Base-by-base conservation (phyloP, 2,797 vertebrate species). In the Pelobates cultripes region DNA sequence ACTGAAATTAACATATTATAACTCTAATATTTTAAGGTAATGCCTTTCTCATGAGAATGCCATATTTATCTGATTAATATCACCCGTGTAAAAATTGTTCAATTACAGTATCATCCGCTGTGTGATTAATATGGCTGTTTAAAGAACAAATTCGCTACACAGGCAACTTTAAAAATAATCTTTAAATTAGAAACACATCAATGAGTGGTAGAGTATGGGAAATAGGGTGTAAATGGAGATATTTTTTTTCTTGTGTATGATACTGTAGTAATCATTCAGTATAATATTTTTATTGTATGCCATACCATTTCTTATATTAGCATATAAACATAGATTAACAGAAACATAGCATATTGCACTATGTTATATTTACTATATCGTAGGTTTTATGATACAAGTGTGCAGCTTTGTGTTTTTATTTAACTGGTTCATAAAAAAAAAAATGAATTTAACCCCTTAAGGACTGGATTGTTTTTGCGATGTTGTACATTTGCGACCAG, bases 51-150 rank as follows among this genome's bases (percentile, higher is more conserved):
- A 87, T 87, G 90, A 90, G 90, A 87, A 90, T 88, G 89, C 89
- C 88, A 91, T 94, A 94, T 93, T 94, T 94, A 93, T 93, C 91
- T 92, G 85, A 88, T 91, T 93, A 94, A 93, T 93, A 93, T 91
- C 88, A 90, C 91, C 90, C 85, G 84, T 45, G 86, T 89, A 91
- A 92, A 92, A 91, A 88, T 88, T 89, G 88, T 92, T 92, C 91
- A 93, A 93, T 94, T 92, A 93, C 85, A 85, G 79, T 91, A 93
- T 92, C 90, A 90, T 90, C 88, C 83, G 83, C 75, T 81, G 85
- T 87, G 88, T 92, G 91, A 93, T 92, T 93, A 91, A 92, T 92
- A 70, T 78, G 76, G 70, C 64, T 73, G 81, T 60, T 78, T 61
- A 79, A 57, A 73, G 81, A 70, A 78, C 70, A 78, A 77, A 70